Base-by-base conservation (phyloP, 2,888 invertebrate species). In the Erannis defoliaria region DNA sequence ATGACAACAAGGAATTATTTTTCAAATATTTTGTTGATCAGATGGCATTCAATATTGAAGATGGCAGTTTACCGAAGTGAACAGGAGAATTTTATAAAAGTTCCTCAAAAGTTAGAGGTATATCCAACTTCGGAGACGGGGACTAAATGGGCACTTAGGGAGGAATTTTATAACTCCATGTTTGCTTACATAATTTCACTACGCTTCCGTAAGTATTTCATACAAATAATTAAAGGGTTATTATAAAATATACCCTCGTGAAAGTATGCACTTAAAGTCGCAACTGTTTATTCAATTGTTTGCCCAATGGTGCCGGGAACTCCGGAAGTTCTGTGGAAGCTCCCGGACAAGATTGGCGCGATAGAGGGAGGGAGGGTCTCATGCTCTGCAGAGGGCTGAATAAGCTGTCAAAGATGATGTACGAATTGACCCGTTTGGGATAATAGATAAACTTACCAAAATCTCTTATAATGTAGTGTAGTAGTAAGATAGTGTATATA, bases 61-160 rank as follows among this genome's bases (percentile, higher is more conserved):
- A 33, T 33, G 33, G 33, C 33, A 33, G 12, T 12, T 33, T 33
- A 33, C 12, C 26, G 35, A 33, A 57, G 43, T 19, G 35, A 43
- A 50, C 37, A 38, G 37, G 49, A 81, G 78, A 84, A 50, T 86
- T 86, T 81, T 83, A 85, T 87, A 84, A 83, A 85, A 85, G 77
- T 81, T 73, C 62, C 70, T 18, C 26, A 9, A 65, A 85, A 89
- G 77, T 84, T 88, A 71, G 73, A 77, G 74, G 75, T 76, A 77
- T 84, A 82, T 82, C 77, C 77, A 86, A 87, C 75, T 88, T 85
- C 71, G 74, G 48, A 45, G 51, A 53, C 31, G 78, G 80, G 79
- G 76, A 75, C 78, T 80, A 76, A 73, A 78, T 51, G 54, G 59
- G 51, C 58, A 64, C 66, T 68, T 68, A 57, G 35, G 31, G 53